phyloP scores from a whole-genome alignment of 2,888 invertebrate genomes.

The Eupithecia vulgata region DNA sequence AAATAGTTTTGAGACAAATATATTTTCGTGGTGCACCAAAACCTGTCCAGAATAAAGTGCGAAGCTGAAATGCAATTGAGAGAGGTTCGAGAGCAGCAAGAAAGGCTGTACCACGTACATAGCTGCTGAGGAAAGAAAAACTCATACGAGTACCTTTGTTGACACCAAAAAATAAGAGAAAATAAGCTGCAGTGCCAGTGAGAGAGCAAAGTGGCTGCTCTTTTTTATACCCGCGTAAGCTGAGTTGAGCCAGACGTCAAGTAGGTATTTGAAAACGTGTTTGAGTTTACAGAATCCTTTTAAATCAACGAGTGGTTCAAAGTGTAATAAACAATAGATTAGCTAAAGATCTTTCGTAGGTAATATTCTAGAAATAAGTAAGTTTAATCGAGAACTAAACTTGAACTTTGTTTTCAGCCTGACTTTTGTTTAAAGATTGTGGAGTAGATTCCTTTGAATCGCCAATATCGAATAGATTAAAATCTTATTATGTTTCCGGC shows the following conservation, averaged over 20 bases:
- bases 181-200: constrained; percentile 95
- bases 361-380: background rate
- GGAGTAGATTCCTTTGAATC: background rate
- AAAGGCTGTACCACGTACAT: background rate
- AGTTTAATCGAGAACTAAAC: background rate
- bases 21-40: background rate
- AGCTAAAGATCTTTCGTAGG: background rate
- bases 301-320: background rate
- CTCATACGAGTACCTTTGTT: constrained; percentile 94
- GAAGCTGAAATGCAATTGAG: background rate
- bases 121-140: constrained; percentile 61
- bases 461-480: background rate
- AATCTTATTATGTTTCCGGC: background rate
- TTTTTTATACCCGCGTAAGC: constrained; percentile 97
- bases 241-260: constrained; percentile 88
- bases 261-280: background rate
- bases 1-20: too few relatives aligned
- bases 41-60: background rate
- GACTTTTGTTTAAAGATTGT: background rate
- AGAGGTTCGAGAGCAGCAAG: background rate
- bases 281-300: background rate
- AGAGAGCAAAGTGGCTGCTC: constrained; percentile 94
- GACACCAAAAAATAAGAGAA: constrained; percentile 96
- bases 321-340: too few relatives aligned
- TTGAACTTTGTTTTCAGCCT: background rate